A percentile compares a stretch with the other conserved stretches of the same genome.
Conservation (phyloP, 2,888 invertebrate genomes). For the Pterostichus niger region DNA sequence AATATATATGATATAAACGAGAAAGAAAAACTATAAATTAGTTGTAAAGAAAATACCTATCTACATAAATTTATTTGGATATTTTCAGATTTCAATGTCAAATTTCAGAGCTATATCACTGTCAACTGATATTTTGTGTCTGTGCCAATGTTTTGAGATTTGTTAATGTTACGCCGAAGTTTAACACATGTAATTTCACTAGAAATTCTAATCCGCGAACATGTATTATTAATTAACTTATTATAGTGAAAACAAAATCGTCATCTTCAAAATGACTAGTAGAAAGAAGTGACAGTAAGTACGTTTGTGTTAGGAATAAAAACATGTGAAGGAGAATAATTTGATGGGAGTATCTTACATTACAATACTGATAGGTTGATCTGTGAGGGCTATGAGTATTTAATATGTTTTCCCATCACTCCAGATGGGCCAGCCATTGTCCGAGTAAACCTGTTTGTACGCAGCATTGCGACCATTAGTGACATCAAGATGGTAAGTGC, state of each 20-base stretch:
- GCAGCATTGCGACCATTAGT: constrained; percentile 98
- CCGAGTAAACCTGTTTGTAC: constrained; percentile 98
- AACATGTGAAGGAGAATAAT: neutral
- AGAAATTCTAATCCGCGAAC: neutral
- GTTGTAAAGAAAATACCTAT: neutral
- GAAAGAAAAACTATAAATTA: constrained; percentile 14
- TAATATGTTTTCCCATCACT: constrained; percentile 72
- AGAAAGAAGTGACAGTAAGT: neutral
- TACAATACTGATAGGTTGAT: constrained; percentile 39
- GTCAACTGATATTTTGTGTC: constrained; percentile 38
- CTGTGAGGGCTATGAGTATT: constrained; percentile 58
- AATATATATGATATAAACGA: neutral
- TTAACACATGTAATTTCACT: constrained; percentile 1
- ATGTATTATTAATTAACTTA: neutral
- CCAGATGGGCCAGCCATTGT: constrained; percentile 98
- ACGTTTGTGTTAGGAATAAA: constrained; percentile 31
- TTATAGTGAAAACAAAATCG: neutral
- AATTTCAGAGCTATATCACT: constrained; percentile 39
- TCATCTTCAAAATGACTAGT: constrained; percentile 2
- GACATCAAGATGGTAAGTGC: constrained; percentile 99
- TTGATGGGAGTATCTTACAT: constrained; percentile 20
- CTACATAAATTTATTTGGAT: constrained; percentile 1
- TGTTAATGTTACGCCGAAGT: constrained; percentile 28
- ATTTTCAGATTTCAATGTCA: constrained; percentile 54
- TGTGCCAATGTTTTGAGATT: constrained; percentile 35